Conservation (phyloP, 2,888 invertebrate species). For the Coleophora deauratella region DNA sequence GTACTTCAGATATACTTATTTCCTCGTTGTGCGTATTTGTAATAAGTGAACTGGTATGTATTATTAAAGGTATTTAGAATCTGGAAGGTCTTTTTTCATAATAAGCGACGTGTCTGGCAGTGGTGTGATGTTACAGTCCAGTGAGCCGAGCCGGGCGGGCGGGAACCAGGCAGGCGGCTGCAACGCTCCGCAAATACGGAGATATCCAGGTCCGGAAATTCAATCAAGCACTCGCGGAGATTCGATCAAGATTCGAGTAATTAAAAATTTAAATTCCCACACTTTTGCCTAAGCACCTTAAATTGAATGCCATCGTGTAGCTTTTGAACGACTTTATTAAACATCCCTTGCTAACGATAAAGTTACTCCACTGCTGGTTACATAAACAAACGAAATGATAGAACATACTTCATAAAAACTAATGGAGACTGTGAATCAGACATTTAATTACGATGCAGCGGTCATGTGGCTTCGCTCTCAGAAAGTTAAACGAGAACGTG, state of each 20-base stretch:
- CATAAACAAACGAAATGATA: background rate
- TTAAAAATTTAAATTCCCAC: conserved; percentile 67
- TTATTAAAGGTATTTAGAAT: too few relatives aligned
- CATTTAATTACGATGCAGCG: conserved; percentile 7
- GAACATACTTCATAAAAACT: background rate
- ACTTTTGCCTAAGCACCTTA: conserved; percentile 41
- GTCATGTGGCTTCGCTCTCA: background rate
- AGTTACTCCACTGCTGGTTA: background rate
- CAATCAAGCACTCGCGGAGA: conserved; percentile 66
- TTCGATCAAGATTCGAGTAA: conserved; percentile 68
- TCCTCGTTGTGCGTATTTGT: too few relatives aligned
- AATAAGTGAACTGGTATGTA: too few relatives aligned
- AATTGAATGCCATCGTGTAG: background rate
- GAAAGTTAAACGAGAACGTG: conserved; percentile 10
- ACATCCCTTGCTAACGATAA: background rate
- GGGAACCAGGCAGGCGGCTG: conserved; percentile 31
- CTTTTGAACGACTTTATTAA: background rate
- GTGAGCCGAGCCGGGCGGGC: conserved; percentile 49
- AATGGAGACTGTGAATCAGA: background rate
- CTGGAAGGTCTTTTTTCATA: too few relatives aligned
- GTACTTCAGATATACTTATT: too few relatives aligned
- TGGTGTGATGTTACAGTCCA: conserved; percentile 62
- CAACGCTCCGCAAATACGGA: conserved; percentile 60
- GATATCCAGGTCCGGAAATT: conserved; percentile 64
- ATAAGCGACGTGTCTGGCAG: too few relatives aligned